Base-by-base conservation (phyloP, 2,888 invertebrate genomes). In the Oxycera nigricornis region DNA sequence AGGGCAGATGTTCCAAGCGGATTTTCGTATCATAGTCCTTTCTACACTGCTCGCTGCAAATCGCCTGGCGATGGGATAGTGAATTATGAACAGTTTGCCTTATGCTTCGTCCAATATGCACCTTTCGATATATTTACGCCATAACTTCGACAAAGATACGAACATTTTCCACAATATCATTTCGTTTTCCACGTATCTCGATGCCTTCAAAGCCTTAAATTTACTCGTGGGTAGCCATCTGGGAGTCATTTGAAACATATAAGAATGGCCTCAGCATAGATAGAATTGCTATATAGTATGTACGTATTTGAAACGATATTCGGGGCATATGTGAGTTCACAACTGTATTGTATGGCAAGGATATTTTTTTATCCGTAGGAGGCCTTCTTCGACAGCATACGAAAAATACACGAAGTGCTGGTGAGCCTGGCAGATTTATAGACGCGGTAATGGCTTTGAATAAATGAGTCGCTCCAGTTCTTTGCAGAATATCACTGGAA, bases 371-470 rank as follows among this genome's bases (percentile, higher is more conserved):
- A 55, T 55, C 0, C 41, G 35, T 39, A 11, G 39, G 39, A 65
- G 11, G 9, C 65, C 68, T 46, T 68, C 31, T 31, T 20, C 31
- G 55, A 17, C 31, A 52, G 35, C 20, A 52, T 30, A 22, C 30
- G 31, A 22, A 52, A 52, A 52, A 70, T 20, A 17, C 24, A 30
- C 31, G 14, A 31, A 50, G 31, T 31, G 30, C 31, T 31, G 14
- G 55, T 9, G 31, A 30, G 14, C 70, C 52, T 70, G 70, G 35
- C 70, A 70, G 70, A 70, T 70, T 70, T 70, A 70, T 70, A 52
- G 70, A 70, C 50, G 52, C 55, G 50, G 70, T 70, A 70, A 70
- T 70, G 55, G 70, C 55, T 22, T 9, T 52, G 70, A 70, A 70
- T 70, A 70, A 70, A 70, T 55, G 70, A 70, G 70, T 65, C 65